Conservation (phyloP, 2,888 invertebrate genomes). For the Fragum fragum region DNA sequence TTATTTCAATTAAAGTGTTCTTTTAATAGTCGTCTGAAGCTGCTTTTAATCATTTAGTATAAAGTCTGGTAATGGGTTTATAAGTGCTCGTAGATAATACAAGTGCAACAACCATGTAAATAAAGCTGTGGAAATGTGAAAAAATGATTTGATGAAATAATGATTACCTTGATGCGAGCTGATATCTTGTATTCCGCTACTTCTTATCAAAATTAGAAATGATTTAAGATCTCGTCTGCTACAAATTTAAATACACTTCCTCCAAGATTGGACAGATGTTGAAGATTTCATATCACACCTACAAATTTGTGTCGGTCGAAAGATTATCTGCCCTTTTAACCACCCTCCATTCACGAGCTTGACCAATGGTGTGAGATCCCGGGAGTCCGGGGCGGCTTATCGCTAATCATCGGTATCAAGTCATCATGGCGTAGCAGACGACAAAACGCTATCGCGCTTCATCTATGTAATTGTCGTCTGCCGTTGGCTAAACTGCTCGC, state of each 20-base stretch:
- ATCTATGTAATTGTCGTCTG: slow-evolving; percentile 54
- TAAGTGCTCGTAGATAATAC: too few relatives aligned
- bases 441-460: slow-evolving; percentile 53
- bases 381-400: slow-evolving; percentile 55
- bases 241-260: slow-evolving; percentile 19
- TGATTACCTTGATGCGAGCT: background rate
- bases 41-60: too few relatives aligned
- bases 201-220: background rate
- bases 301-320: slow-evolving; percentile 50
- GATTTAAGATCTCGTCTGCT: background rate
- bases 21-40: too few relatives aligned
- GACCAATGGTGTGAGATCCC: slow-evolving; percentile 64
- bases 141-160: slow-evolving; percentile 6
- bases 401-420: slow-evolving; percentile 42
- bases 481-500: slow-evolving; percentile 56
- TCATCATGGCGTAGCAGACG: slow-evolving; percentile 52
- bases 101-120: too few relatives aligned
- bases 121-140: too few relatives aligned
- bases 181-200: slow-evolving; percentile 25
- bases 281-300: slow-evolving; percentile 57
- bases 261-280: slow-evolving; percentile 60
- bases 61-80: too few relatives aligned
- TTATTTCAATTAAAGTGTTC: too few relatives aligned
- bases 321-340: slow-evolving; percentile 56
- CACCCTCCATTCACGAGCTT: slow-evolving; percentile 42